Percentiles rank a stretch among this genome's conserved stretches.
These are phyloP conservation scores for Opisthocomus hoazin DNA, from an alignment of 2,113 vertebrate genomes.

Conservation along the genomic window DNA sequence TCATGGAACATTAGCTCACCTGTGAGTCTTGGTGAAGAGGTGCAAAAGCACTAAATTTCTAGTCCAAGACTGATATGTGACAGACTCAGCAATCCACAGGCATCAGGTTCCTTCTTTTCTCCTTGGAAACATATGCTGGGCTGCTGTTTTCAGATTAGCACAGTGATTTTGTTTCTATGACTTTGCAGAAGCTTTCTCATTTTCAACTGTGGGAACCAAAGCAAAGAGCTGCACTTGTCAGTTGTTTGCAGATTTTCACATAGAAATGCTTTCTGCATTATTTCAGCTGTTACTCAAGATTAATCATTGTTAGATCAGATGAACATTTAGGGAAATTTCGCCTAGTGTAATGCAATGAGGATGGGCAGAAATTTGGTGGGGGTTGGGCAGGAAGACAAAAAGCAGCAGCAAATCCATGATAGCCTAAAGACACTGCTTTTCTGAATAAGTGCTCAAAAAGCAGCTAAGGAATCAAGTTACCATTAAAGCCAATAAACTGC, in stretches of 20 bases:
- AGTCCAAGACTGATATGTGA: neutral
- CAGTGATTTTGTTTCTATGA: conserved; percentile 5
- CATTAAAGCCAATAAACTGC: neutral
- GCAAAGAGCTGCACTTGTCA: neutral
- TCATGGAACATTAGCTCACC: neutral
- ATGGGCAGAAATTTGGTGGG: neutral
- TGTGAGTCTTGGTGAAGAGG: neutral
- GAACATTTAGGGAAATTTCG: neutral
- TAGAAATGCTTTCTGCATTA: neutral
- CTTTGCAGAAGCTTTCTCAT: neutral
- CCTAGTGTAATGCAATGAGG: neutral
- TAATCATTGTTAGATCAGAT: neutral
- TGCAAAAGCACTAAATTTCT: neutral
- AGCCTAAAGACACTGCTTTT: neutral
- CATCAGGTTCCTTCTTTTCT: neutral
- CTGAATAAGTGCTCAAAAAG: neutral
- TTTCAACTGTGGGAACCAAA: neutral
- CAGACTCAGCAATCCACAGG: neutral
- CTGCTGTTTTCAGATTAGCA: neutral
- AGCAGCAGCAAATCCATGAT: neutral
- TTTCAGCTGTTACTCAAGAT: neutral
- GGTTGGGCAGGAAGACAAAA: too few relatives aligned
- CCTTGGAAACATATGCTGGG: neutral
- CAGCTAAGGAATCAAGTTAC: neutral
- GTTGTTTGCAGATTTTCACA: neutral